A percentile compares a stretch with the other conserved stretches of the same genome.
phyloP scores from a whole-genome alignment of 2,113 vertebrate genomes.

The Hoplias malabaricus region DNA sequence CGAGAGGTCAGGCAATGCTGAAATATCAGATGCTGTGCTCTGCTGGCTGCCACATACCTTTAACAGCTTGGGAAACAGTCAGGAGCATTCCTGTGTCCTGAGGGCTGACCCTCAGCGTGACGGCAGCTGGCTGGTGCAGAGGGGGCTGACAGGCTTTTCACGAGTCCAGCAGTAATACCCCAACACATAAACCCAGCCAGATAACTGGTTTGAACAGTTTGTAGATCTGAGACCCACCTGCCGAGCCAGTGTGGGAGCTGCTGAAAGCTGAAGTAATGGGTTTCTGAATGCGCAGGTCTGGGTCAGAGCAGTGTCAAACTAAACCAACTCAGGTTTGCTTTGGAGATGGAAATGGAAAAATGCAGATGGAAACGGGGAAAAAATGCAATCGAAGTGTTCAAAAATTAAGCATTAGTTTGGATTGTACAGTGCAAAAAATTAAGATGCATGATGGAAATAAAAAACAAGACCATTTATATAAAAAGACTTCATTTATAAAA shows the following conservation, averaged over 20 bases:
- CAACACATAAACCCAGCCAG: background rate
- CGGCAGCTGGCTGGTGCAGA: conserved; percentile 28
- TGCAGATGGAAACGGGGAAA: background rate
- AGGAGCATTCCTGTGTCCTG: conserved; percentile 36
- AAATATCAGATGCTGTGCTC: conserved; percentile 39
- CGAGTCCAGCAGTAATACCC: conserved; percentile 10
- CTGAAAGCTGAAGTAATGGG: background rate
- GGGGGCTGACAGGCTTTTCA: conserved; percentile 9
- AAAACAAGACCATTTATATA: too few relatives aligned
- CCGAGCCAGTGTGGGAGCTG: background rate
- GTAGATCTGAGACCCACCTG: background rate
- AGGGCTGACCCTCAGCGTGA: conserved; percentile 19
- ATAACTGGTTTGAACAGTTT: background rate
- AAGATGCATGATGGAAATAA: too few relatives aligned
- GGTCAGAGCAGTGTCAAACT: background rate
- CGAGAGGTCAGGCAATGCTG: conserved; percentile 16
- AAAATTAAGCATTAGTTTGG: too few relatives aligned
- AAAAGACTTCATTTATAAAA: too few relatives aligned
- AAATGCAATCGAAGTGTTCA: too few relatives aligned
- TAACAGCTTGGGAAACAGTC: conserved; percentile 59
- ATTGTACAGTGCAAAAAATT: too few relatives aligned
- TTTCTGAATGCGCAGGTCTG: conserved; percentile 11
- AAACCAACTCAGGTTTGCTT: background rate
- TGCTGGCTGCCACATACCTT: conserved; percentile 51
- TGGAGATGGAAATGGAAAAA: background rate